phyloP scores from a whole-genome alignment of 2,888 invertebrate species.

The Exocentrus adspersus region DNA sequence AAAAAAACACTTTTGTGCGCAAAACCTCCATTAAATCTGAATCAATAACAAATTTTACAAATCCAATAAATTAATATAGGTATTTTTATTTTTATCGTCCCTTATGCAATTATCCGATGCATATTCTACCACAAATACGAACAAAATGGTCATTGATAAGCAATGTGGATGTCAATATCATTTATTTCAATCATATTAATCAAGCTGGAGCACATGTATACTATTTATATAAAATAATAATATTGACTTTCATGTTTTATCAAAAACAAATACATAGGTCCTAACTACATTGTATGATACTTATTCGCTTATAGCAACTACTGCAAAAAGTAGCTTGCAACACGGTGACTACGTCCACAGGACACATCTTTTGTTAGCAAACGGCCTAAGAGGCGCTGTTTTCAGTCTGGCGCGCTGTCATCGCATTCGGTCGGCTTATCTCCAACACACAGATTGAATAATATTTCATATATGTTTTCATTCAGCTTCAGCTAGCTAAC shows the following conservation, averaged over 20 bases:
- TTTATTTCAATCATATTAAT: constrained; percentile 25
- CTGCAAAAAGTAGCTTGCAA: no score
- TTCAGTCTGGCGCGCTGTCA: constrained; percentile 27
- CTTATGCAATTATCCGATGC: constrained; percentile 2
- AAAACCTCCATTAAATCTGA: constrained; percentile 9
- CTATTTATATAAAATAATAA: constrained; percentile 10
- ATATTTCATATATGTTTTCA: constrained; percentile 73
- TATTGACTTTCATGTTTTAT: constrained; percentile 4
- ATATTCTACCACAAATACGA: not conserved
- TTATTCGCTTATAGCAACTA: no score
- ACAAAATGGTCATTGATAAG: constrained; percentile 18
- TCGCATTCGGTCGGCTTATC: constrained; percentile 66
- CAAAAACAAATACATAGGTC: not conserved
- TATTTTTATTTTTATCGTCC: constrained; percentile 21
- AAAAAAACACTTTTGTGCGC: not conserved
- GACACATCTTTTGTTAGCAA: constrained; percentile 11
- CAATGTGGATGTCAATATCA: constrained; percentile 14
- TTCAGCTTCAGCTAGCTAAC: constrained; percentile 57
- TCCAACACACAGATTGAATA: constrained; percentile 72
- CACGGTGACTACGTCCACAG: not conserved
- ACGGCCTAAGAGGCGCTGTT: constrained; percentile 10
- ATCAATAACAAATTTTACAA: constrained; percentile 16
- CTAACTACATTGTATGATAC: no score
- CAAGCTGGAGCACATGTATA: constrained; percentile 9
- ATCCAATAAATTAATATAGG: constrained; percentile 20